Evolutionary conservation across 2,888 invertebrate genomes (phyloP).

Genomic region (Margaritifera margaritifera): DNA sequence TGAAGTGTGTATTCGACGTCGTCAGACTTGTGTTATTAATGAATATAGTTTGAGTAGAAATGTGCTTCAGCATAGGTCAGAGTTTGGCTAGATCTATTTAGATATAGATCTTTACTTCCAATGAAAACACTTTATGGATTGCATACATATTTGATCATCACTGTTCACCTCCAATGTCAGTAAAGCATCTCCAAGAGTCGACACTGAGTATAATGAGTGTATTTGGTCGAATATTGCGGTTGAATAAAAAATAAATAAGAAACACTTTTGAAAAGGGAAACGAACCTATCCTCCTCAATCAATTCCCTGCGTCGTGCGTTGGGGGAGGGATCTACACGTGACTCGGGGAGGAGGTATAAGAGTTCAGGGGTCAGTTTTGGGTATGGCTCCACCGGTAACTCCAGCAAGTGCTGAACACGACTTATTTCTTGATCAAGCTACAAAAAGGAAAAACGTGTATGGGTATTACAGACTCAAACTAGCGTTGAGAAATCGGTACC

Average conservation of each 20-base stretch:
- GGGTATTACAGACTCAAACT: background rate
- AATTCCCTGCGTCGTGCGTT: conserved; percentile 22
- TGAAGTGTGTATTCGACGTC: background rate
- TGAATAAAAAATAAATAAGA: background rate
- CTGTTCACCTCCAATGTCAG: too few relatives aligned
- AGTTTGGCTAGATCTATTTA: too few relatives aligned
- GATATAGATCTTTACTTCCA: too few relatives aligned
- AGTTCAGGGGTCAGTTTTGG: conserved; percentile 53
- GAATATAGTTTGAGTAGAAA: background rate
- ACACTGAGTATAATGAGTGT: too few relatives aligned
- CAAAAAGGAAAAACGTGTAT: conserved; percentile 1
- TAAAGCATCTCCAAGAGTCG: too few relatives aligned
- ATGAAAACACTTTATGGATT: too few relatives aligned
- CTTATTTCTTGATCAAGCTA: conserved; percentile 57
- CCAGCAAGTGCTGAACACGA: conserved; percentile 51
- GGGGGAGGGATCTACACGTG: conserved; percentile 50
- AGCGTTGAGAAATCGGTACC: too few relatives aligned
- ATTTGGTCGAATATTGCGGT: too few relatives aligned
- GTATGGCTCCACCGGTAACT: conserved; percentile 49
- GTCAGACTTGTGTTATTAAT: background rate
- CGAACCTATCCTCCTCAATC: conserved; percentile 27
- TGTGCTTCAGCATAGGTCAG: too few relatives aligned
- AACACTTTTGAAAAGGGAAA: background rate
- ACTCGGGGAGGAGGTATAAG: conserved; percentile 51
- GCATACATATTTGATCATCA: too few relatives aligned